phyloP scores from a whole-genome alignment of 2,113 vertebrate species.

The Nasalis larvatus region DNA sequence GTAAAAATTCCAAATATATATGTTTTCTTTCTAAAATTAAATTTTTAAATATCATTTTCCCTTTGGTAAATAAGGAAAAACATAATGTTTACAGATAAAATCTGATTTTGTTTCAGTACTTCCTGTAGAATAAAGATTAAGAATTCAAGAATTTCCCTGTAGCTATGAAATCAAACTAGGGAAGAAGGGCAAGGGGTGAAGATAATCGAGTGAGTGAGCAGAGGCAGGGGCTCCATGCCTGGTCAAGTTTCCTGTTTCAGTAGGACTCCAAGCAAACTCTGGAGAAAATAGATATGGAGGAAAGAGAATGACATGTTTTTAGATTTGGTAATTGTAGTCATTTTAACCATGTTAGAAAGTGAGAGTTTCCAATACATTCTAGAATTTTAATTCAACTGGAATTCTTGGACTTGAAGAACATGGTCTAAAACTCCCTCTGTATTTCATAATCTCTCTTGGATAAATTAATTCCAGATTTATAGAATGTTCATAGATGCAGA shows the following conservation, averaged over 20 bases:
- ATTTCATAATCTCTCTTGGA: neutral
- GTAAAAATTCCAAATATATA: neutral
- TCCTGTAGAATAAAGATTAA: neutral
- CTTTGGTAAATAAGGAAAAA: neutral
- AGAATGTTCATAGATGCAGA: neutral
- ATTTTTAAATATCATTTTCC: neutral
- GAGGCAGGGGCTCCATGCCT: neutral
- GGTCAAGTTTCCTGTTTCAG: neutral
- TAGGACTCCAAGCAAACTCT: neutral
- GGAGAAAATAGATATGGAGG: neutral
- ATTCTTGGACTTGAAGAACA: conserved; percentile 18
- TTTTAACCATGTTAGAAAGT: neutral
- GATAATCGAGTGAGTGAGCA: neutral
- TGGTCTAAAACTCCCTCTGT: neutral
- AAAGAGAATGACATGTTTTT: neutral
- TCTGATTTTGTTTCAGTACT: conserved; percentile 24
- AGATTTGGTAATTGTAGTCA: neutral
- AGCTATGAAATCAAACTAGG: neutral
- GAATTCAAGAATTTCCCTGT: neutral
- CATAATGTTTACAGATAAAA: neutral
- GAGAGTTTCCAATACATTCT: neutral
- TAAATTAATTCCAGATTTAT: conserved; percentile 19
- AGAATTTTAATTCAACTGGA: conserved; percentile 13
- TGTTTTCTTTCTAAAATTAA: neutral
- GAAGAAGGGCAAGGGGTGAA: neutral